These are phyloP conservation scores for Drosophila engyochracea DNA, from an alignment of 2,888 invertebrate species.

Conservation along the genomic window DNA sequence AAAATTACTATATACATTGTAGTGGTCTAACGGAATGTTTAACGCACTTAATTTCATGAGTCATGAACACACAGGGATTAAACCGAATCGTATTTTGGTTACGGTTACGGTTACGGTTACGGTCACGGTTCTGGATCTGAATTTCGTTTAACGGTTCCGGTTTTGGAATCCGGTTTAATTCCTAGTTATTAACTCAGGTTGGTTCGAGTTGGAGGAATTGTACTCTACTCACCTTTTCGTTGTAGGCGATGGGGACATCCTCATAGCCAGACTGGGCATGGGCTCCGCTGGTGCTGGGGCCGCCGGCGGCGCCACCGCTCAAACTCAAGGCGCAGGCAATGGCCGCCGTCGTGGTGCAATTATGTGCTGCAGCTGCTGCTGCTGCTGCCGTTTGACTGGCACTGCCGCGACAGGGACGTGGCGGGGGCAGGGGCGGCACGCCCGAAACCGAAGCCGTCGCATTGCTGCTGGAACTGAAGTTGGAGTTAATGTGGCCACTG, in stretches of 20 bases:
- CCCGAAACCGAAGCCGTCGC: constrained; percentile 64
- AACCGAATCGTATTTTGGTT: not conserved
- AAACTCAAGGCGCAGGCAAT: constrained; percentile 61
- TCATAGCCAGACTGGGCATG: constrained; percentile 62
- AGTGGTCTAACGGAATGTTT: not conserved
- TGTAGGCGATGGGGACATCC: constrained; percentile 95
- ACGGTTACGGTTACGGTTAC: not conserved
- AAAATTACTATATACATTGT: no score
- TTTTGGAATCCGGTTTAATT: not conserved
- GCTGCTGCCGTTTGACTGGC: constrained; percentile 51
- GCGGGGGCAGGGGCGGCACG: constrained; percentile 92
- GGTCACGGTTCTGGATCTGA: not conserved
- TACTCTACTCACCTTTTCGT: constrained; percentile 89
- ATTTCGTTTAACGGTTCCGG: no score
- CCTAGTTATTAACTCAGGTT: not conserved
- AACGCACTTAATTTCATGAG: not conserved
- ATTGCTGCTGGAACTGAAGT: constrained; percentile 21
- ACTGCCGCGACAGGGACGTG: constrained; percentile 87
- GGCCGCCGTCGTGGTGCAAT: constrained; percentile 65
- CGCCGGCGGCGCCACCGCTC: constrained; percentile 51
- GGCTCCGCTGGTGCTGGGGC: constrained; percentile 36
- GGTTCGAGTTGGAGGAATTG: not conserved
- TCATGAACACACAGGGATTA: not conserved
- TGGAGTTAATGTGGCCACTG: constrained; percentile 66
- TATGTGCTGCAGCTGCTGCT: constrained; percentile 44